A percentile compares a stretch with the other conserved stretches of the same genome.
Evolutionary conservation across 2,888 invertebrate genomes (phyloP).

Genomic region (Drosophila subquinaria): DNA sequence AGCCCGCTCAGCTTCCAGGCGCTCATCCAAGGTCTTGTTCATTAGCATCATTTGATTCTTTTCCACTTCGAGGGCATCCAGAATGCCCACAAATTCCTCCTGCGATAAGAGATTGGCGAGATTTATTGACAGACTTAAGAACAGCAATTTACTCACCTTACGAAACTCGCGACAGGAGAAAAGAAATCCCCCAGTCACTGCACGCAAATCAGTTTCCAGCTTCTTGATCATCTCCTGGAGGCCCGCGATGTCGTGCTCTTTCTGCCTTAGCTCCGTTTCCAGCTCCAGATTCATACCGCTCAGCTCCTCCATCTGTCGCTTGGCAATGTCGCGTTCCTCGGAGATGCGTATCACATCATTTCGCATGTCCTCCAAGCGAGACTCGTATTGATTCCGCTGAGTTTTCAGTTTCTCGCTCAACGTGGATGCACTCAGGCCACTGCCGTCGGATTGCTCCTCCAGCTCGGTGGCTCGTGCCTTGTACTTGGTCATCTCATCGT

Average conservation of each 20-base stretch:
- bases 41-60: slow-evolving; percentile 78
- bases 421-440: slow-evolving; percentile 88
- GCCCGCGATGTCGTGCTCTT: slow-evolving; percentile 65
- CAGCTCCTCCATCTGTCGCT: slow-evolving; percentile 71
- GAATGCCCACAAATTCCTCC: slow-evolving; percentile 83
- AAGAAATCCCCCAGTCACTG: slow-evolving; percentile 83
- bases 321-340: slow-evolving; percentile 66
- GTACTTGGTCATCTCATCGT: slow-evolving; percentile 87
- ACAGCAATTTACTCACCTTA: slow-evolving; percentile 67
- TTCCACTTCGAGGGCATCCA: slow-evolving; percentile 83
- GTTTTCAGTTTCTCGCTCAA: slow-evolving; percentile 86
- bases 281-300: slow-evolving; percentile 76
- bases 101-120: slow-evolving; percentile 25
- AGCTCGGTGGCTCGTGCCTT: slow-evolving; percentile 88
- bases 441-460: slow-evolving; percentile 88
- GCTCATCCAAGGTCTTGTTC: slow-evolving; percentile 71
- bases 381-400: slow-evolving; percentile 81
- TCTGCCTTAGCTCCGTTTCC: slow-evolving; percentile 61
- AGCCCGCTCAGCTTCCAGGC: slow-evolving; percentile 74
- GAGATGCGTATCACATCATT: slow-evolving; percentile 62
- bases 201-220: slow-evolving; percentile 82
- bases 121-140: background rate
- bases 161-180: slow-evolving; percentile 84
- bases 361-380: slow-evolving; percentile 73
- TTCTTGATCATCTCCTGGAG: slow-evolving; percentile 70